These are phyloP conservation scores for Shargacucullia verbasci DNA, from an alignment of 2,888 invertebrate species.

Conservation along the genomic window DNA sequence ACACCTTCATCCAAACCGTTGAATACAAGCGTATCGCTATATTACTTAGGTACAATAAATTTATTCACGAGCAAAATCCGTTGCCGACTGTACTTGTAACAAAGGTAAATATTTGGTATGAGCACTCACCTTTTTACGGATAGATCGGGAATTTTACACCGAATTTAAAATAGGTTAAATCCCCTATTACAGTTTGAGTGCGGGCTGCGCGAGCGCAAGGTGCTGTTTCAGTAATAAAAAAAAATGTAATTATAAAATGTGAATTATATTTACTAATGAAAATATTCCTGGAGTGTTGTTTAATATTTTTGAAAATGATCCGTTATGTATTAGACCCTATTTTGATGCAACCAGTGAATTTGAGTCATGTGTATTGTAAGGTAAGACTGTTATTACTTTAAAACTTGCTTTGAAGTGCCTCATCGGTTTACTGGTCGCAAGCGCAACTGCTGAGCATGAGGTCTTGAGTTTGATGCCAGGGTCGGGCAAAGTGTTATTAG, in stretches of 20 bases:
- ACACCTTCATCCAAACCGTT: too few relatives aligned
- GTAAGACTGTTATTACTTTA: conserved; percentile 31
- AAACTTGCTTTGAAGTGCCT: too few relatives aligned
- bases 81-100: conserved; percentile 50
- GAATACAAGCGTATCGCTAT: too few relatives aligned
- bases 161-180: conserved; percentile 57
- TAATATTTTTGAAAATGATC: conserved; percentile 40
- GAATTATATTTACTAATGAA: conserved; percentile 32
- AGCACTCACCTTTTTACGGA: conserved; percentile 60
- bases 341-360: conserved; percentile 50
- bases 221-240: conserved; percentile 22
- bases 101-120: conserved; percentile 68
- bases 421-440: too few relatives aligned
- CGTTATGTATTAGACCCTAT: conserved; percentile 54
- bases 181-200: conserved; percentile 37
- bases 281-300: conserved; percentile 20
- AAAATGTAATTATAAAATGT: conserved; percentile 14
- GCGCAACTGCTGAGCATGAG: too few relatives aligned
- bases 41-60: too few relatives aligned
- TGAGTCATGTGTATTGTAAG: conserved; percentile 52
- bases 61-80: conserved; percentile 17
- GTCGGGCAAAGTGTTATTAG: too few relatives aligned
- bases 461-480: too few relatives aligned
- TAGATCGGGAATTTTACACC: conserved; percentile 43
- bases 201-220: conserved; percentile 25